Percentiles rank a stretch among this genome's conserved stretches.
These are phyloP conservation scores for Microplitis demolitor DNA, from an alignment of 1,140 invertebrate genomes.

Conservation along the genomic window DNA sequence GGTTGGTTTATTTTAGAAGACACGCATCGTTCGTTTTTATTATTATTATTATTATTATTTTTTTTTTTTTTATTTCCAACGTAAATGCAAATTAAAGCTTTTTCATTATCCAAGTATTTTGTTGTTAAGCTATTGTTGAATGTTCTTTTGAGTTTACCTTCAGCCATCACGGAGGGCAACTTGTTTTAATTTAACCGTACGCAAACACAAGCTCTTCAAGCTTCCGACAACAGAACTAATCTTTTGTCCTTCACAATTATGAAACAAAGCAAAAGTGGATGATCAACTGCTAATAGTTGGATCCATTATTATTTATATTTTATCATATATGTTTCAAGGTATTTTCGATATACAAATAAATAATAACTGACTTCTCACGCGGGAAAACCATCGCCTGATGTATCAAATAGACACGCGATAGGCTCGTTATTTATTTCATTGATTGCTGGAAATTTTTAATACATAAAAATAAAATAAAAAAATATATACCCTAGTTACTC, in stretches of 20 bases:
- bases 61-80: not conserved
- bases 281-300: not conserved
- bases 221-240: constrained; percentile 2
- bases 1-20: constrained; percentile 1
- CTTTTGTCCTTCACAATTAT: not conserved
- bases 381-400: not conserved
- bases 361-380: constrained; percentile 2
- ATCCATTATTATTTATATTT: not conserved
- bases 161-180: not conserved
- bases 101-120: constrained; percentile 11
- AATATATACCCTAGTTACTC: not conserved
- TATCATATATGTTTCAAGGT: not conserved
- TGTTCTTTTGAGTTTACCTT: not conserved
- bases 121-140: constrained; percentile 13
- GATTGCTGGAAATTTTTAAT: not conserved
- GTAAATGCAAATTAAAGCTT: constrained; percentile 16
- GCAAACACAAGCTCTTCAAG: constrained; percentile 12
- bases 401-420: not conserved
- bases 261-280: not conserved
- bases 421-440: not conserved
- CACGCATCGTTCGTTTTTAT: not conserved
- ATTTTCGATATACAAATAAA: not conserved
- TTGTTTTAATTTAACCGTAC: constrained; percentile 24
- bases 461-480: not conserved
- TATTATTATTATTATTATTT: too few relatives aligned